phyloP scores from a whole-genome alignment of 1,140 invertebrate species.

The Zeugodacus cucurbitae region DNA sequence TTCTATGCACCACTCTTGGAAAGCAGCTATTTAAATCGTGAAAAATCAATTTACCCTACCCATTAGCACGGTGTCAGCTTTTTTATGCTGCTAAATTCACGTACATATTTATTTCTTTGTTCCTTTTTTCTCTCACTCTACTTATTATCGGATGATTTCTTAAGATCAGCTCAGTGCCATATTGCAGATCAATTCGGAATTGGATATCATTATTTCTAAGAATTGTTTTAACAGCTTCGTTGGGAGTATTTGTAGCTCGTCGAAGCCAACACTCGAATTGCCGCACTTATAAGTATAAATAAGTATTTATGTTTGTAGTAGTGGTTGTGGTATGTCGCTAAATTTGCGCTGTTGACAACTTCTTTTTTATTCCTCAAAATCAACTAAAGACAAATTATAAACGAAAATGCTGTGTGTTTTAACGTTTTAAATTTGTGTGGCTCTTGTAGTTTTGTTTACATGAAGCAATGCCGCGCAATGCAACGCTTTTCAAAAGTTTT shows the following conservation, averaged over 20 bases:
- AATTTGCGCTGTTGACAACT: not conserved
- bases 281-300: not conserved
- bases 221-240: not conserved
- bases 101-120: not conserved
- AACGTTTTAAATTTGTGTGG: not conserved
- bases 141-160: constrained; percentile 9
- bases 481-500: not conserved
- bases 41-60: too few relatives aligned
- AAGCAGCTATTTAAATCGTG: too few relatives aligned
- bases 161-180: not conserved
- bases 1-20: too few relatives aligned
- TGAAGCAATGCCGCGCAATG: not conserved
- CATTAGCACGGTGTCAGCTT: not conserved
- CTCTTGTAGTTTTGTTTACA: constrained; percentile 24
- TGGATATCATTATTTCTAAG: constrained; percentile 17
- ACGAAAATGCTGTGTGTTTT: not conserved
- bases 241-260: not conserved
- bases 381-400: not conserved
- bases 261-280: not conserved
- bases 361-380: not conserved
- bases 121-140: not conserved
- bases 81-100: not conserved
- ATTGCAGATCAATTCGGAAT: constrained; percentile 20
- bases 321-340: not conserved
- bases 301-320: not conserved